A percentile compares a stretch with the other conserved stretches of the same genome.
Conservation (phyloP, 2,888 invertebrate genomes). For the Acanthacorydalis orientalis region DNA sequence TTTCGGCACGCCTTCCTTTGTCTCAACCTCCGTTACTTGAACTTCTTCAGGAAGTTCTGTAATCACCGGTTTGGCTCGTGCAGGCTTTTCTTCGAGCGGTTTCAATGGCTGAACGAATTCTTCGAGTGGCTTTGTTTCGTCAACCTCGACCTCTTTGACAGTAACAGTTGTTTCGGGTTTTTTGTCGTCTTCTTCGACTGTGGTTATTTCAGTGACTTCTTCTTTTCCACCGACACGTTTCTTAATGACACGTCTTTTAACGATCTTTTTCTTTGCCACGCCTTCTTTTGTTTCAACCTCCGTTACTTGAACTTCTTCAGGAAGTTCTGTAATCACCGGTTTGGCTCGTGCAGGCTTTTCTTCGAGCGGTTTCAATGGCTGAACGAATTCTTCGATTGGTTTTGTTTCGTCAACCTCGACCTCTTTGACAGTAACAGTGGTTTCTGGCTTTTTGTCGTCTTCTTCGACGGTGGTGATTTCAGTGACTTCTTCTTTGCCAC, state of each 20-base stretch:
- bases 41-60: constrained; percentile 19
- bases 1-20: constrained; percentile 23
- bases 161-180: constrained; percentile 16
- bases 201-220: constrained; percentile 20
- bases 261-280: constrained; percentile 17
- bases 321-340: constrained; percentile 11
- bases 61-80: constrained; percentile 8
- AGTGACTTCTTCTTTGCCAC: constrained; percentile 19
- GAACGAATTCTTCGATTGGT: neutral
- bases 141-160: constrained; percentile 15
- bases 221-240: constrained; percentile 22
- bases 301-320: constrained; percentile 15
- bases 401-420: constrained; percentile 10
- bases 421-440: constrained; percentile 16
- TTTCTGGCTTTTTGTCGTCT: constrained; percentile 19
- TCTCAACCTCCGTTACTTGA: constrained; percentile 16
- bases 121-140: constrained; percentile 19
- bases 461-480: constrained; percentile 15
- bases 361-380: neutral
- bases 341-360: constrained; percentile 10
- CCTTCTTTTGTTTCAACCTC: constrained; percentile 12
- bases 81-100: constrained; percentile 11
- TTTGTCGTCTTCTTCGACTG: constrained; percentile 17
- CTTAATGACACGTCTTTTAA: constrained; percentile 19
- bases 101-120: constrained; percentile 12